phyloP scores from a whole-genome alignment of 2,888 invertebrate genomes.

The Antheraea assamensis region DNA sequence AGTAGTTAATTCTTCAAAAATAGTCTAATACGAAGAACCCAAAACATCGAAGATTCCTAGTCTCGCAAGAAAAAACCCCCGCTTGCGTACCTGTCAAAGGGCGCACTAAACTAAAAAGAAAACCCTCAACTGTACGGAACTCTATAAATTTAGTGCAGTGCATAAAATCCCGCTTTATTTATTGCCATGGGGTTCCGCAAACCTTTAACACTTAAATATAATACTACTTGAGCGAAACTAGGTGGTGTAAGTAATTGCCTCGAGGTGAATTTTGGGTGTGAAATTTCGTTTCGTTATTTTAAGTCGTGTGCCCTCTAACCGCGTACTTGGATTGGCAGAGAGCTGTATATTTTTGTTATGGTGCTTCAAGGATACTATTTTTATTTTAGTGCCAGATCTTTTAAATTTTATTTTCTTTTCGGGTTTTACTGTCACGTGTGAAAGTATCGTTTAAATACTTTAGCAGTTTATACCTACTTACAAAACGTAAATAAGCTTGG shows the following conservation, averaged over 20 bases:
- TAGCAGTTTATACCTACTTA: neutral
- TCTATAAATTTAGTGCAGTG: constrained; percentile 40
- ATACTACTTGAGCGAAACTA: constrained; percentile 41
- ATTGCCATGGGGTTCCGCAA: constrained; percentile 49
- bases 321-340: neutral
- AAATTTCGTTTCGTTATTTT: constrained; percentile 10
- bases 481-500: neutral
- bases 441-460: neutral
- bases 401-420: neutral
- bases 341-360: neutral
- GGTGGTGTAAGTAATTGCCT: constrained; percentile 30
- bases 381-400: neutral
- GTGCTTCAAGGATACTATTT: neutral
- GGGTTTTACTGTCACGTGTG: neutral
- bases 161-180: constrained; percentile 50
- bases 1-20: neutral
- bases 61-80: constrained; percentile 8
- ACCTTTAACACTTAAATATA: constrained; percentile 69
- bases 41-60: neutral
- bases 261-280: constrained; percentile 12
- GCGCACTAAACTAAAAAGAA: constrained; percentile 32
- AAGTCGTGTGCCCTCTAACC: neutral
- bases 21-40: neutral
- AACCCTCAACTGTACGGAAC: constrained; percentile 29
- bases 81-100: constrained; percentile 30